A percentile compares a stretch with the other conserved stretches of the same genome.
Conservation (phyloP, 2,888 invertebrate species). For the Elegia similella region DNA sequence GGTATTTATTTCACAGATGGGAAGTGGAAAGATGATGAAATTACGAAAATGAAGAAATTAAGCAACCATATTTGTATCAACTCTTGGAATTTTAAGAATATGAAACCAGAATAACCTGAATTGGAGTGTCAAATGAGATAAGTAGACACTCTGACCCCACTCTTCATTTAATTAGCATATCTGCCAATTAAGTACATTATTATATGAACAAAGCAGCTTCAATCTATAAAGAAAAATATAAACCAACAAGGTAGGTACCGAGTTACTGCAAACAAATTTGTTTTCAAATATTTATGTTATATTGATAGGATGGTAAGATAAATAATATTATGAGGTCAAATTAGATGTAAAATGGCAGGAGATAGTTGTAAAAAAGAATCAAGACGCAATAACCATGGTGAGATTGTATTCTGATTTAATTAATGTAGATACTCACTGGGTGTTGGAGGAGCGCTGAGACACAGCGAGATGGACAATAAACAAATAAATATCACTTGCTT, state of each 20-base stretch:
- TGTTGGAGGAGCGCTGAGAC: constrained; percentile 41
- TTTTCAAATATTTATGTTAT: background rate
- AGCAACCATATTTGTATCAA: background rate
- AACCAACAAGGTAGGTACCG: background rate
- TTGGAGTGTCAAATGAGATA: constrained; percentile 1
- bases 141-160: constrained; percentile 5
- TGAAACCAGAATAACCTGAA: constrained; percentile 5
- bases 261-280: background rate
- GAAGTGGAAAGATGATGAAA: too few species aligned
- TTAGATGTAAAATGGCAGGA: constrained; percentile 34
- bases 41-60: too few species aligned
- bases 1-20: too few species aligned
- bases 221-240: background rate
- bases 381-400: constrained; percentile 38
- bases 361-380: too few species aligned
- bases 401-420: constrained; percentile 30
- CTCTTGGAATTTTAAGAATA: background rate
- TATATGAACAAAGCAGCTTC: background rate
- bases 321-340: background rate
- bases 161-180: constrained; percentile 10
- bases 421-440: constrained; percentile 43
- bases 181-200: background rate
- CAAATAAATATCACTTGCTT: constrained; percentile 64
- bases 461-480: constrained; percentile 56
- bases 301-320: background rate